Percentiles rank a stretch among this genome's conserved stretches.
Conservation (phyloP, 2,888 invertebrate genomes). For the Harpalus rubripes region DNA sequence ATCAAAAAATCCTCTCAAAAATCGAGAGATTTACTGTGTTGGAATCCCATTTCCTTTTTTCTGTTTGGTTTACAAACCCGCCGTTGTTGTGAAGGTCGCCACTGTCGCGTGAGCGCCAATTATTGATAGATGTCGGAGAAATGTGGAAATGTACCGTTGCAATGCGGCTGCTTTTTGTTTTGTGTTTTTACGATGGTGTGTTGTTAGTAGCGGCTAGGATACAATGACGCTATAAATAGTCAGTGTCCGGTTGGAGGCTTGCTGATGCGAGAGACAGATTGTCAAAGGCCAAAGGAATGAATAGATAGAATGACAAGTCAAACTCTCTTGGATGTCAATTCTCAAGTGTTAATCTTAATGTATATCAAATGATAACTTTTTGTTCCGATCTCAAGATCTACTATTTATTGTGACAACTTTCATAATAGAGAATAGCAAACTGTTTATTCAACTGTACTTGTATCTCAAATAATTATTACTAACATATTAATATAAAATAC, state of each 20-base stretch:
- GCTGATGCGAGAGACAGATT: slow-evolving; percentile 18
- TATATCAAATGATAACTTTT: too few species aligned
- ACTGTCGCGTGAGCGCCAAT: slow-evolving; percentile 44
- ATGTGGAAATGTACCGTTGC: slow-evolving; percentile 53
- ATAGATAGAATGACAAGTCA: neutral
- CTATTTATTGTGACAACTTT: too few species aligned
- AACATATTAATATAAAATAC: too few species aligned
- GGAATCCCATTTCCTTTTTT: slow-evolving; percentile 5
- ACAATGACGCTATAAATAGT: slow-evolving; percentile 61
- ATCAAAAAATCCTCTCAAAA: slow-evolving; percentile 35
- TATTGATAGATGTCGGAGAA: slow-evolving; percentile 53
- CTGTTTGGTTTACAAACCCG: slow-evolving; percentile 58
- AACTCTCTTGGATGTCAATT: neutral
- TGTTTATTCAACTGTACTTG: too few species aligned
- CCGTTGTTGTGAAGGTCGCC: slow-evolving; percentile 18
- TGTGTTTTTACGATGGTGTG: slow-evolving; percentile 7
- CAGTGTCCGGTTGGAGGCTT: slow-evolving; percentile 16
- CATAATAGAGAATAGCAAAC: too few species aligned
- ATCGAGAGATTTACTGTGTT: slow-evolving; percentile 23
- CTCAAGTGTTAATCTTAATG: too few species aligned
- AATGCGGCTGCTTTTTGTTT: slow-evolving; percentile 39
- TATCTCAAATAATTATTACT: too few species aligned
- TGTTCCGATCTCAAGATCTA: too few species aligned
- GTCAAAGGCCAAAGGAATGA: neutral
- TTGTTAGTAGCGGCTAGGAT: slow-evolving; percentile 34